phyloP scores from a whole-genome alignment of 2,113 vertebrate genomes.

The Mus musculus region DNA sequence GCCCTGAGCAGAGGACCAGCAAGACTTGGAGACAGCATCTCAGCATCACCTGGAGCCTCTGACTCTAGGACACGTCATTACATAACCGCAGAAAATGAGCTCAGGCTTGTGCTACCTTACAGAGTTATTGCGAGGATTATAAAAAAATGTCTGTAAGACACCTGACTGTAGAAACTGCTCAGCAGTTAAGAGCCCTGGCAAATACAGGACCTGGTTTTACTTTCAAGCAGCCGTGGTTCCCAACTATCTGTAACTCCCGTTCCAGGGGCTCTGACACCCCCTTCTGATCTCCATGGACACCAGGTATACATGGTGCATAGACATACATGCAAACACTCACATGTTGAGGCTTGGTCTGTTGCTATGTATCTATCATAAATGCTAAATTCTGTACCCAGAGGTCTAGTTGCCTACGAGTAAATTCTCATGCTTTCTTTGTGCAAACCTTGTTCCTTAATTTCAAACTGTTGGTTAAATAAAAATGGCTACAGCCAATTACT shows the following conservation, averaged over 20 bases:
- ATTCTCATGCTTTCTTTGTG: too few relatives aligned
- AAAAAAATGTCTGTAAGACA: background rate
- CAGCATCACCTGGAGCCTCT: background rate
- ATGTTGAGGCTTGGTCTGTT: too few relatives aligned
- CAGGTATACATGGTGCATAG: background rate
- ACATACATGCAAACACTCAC: background rate
- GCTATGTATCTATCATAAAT: too few relatives aligned
- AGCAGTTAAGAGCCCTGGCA: background rate
- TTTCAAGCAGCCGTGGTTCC: background rate
- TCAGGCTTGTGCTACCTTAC: background rate
- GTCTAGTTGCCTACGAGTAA: too few relatives aligned
- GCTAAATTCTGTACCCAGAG: too few relatives aligned
- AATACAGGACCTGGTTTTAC: background rate
- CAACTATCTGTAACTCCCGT: background rate
- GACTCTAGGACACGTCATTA: background rate
- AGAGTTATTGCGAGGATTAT: background rate
- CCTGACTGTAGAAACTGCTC: background rate
- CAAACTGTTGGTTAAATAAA: too few relatives aligned
- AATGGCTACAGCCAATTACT: too few relatives aligned
- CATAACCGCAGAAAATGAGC: background rate
- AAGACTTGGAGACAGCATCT: background rate
- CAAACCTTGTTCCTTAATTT: too few relatives aligned
- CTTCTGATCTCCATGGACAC: background rate
- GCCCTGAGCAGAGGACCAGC: background rate
- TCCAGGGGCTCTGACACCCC: background rate